A percentile compares a stretch with the other conserved stretches of the same genome.
Conservation (phyloP, 2,888 invertebrate genomes). For the Spilarctia lutea region DNA sequence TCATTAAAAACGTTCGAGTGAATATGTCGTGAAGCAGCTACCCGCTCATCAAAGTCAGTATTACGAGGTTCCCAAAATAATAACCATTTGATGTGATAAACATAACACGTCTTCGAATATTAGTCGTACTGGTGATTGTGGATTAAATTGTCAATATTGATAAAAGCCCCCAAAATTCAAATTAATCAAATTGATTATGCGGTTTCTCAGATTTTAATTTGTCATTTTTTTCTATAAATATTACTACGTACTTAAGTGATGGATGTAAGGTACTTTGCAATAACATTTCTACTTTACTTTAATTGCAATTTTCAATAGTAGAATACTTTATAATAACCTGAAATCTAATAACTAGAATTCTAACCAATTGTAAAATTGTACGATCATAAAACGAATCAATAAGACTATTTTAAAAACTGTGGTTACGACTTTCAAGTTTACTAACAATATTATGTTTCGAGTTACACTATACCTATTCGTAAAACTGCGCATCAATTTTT, state of each 20-base stretch:
- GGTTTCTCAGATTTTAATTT: no score
- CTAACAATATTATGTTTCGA: no score
- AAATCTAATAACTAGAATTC: background rate
- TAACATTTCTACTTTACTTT: no score
- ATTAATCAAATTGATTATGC: background rate
- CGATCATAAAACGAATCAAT: no score
- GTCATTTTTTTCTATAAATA: background rate
- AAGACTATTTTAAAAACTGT: no score
- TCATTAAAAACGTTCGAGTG: constrained; percentile 58
- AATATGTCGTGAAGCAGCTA: constrained; percentile 32
- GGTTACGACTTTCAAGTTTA: no score
- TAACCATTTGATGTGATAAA: constrained; percentile 15
- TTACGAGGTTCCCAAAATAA: constrained; percentile 31
- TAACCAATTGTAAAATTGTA: background rate
- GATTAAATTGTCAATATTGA: constrained; percentile 12
- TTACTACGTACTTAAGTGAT: no score
- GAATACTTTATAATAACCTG: background rate
- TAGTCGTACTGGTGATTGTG: background rate
- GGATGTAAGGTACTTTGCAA: no score
- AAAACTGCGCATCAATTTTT: constrained; percentile 3
- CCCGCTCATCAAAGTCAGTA: constrained; percentile 26
- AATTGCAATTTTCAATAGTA: background rate
- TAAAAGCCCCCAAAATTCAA: constrained; percentile 10
- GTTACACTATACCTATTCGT: background rate
- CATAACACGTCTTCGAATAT: constrained; percentile 1